A percentile compares a stretch with the other conserved stretches of the same genome.
phyloP scores from a whole-genome alignment of 2,797 vertebrate species.

The Avahi laniger region DNA sequence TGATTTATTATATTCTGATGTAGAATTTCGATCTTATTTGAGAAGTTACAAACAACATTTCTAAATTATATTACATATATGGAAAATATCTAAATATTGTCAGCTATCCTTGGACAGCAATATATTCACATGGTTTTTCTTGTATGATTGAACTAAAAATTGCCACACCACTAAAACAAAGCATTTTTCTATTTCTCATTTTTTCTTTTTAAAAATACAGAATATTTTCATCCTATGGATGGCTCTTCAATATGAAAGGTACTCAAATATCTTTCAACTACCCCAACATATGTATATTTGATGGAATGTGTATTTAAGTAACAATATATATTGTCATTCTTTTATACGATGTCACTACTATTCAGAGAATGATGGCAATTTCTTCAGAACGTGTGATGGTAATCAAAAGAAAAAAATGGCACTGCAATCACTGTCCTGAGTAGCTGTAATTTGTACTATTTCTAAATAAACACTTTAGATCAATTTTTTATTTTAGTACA shows the following conservation, averaged over 20 bases:
- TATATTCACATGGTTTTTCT: not conserved
- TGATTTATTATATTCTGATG: not conserved
- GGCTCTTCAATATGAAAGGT: conserved; percentile 11
- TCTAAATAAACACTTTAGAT: not conserved
- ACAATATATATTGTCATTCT: not conserved
- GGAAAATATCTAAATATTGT: not conserved
- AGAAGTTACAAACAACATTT: conserved; percentile 28
- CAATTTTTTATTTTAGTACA: conserved; percentile 8
- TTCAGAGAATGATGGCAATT: conserved; percentile 21
- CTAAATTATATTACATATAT: not conserved
- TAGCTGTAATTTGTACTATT: not conserved
- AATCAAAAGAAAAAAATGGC: conserved; percentile 4
- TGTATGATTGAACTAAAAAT: conserved; percentile 3
- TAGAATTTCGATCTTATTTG: not conserved
- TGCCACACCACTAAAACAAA: not conserved
- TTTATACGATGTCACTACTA: not conserved
- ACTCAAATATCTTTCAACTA: conserved; percentile 15
- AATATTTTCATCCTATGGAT: not conserved
- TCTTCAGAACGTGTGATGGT: not conserved
- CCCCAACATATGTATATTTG: not conserved
- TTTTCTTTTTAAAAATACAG: conserved; percentile 23
- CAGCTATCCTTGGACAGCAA: not conserved
- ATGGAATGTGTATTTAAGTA: not conserved
- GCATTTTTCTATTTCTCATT: not conserved
- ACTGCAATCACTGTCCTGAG: not conserved